phyloP scores from a whole-genome alignment of 2,797 vertebrate species.

The Acridotheres tristis region DNA sequence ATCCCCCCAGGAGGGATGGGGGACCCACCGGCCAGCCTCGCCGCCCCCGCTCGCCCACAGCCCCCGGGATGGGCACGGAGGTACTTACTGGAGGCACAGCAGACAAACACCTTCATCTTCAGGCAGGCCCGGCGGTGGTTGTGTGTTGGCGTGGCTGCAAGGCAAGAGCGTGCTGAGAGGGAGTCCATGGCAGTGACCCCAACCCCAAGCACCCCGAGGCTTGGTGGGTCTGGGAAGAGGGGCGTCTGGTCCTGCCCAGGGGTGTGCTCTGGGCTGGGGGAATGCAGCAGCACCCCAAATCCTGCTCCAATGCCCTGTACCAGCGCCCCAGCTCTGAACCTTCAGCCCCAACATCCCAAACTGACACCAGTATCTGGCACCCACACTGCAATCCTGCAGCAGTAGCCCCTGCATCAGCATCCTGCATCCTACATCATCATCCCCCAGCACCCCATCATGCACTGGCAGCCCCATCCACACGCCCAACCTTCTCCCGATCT shows the following conservation, averaged over 20 bases:
- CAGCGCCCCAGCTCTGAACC: neutral
- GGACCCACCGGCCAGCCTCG: neutral
- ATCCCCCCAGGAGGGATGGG: neutral
- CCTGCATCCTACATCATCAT: neutral
- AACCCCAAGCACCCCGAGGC: neutral
- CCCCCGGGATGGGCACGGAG: neutral
- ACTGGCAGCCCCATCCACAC: neutral
- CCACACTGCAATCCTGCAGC: neutral
- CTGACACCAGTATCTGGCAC: rapidly evolving
- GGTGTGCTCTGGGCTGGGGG: rapidly evolving
- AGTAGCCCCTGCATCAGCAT: neutral
- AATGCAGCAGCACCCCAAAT: neutral
- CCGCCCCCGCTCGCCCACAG: neutral
- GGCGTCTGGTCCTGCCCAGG: neutral
- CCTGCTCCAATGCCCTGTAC: neutral
- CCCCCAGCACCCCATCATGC: neutral
- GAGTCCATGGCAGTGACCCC: rapidly evolving
- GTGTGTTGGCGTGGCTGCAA: conserved; percentile 89
- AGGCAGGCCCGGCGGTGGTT: conserved; percentile 92
- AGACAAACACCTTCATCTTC: conserved; percentile 94
- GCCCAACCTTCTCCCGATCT: neutral
- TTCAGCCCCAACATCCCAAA: neutral
- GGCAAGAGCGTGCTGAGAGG: neutral
- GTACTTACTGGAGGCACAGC: conserved; percentile 90
- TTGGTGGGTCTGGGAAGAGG: neutral